Evolutionary conservation across 1,140 invertebrate species (phyloP).

Genomic region (Hypsibius dujardini): DNA sequence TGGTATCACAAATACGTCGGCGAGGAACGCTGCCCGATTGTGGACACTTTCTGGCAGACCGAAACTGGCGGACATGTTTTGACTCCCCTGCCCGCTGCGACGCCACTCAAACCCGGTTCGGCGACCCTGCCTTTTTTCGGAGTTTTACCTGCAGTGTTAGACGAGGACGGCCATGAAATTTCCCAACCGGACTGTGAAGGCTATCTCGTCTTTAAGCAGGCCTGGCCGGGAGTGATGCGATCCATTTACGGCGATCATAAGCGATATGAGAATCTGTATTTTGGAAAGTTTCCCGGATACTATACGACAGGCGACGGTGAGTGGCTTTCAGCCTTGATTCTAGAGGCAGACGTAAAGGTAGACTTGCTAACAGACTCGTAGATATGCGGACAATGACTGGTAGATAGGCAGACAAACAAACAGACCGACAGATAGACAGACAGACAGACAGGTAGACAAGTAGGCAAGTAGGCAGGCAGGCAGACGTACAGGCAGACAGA

Average conservation of each 20-base stretch:
- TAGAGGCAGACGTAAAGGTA: neutral
- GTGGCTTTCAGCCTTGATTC: neutral
- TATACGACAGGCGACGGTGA: slow-evolving; percentile 92
- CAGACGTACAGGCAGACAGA: too few relatives aligned
- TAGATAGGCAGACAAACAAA: too few relatives aligned
- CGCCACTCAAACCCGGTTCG: slow-evolving; percentile 86
- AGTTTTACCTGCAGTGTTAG: slow-evolving; percentile 64
- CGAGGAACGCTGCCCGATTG: slow-evolving; percentile 50
- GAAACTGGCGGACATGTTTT: slow-evolving; percentile 90
- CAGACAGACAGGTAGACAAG: too few relatives aligned
- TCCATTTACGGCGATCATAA: slow-evolving; percentile 77
- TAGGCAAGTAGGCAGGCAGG: too few relatives aligned
- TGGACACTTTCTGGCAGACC: slow-evolving; percentile 98
- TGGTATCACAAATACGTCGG: slow-evolving; percentile 86
- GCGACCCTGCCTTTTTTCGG: slow-evolving; percentile 96
- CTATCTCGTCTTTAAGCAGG: slow-evolving; percentile 72
- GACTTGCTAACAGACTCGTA: too few relatives aligned
- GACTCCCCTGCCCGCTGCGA: slow-evolving; percentile 79
- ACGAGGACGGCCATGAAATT: slow-evolving; percentile 68
- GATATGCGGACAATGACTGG: too few relatives aligned
- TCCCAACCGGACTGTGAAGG: slow-evolving; percentile 67
- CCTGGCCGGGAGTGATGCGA: slow-evolving; percentile 95
- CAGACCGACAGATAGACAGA: too few relatives aligned
- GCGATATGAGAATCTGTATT: slow-evolving; percentile 82
- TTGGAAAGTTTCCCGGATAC: slow-evolving; percentile 81